Base-by-base conservation (phyloP, 2,888 invertebrate genomes). In the Sthenelais limicola region DNA sequence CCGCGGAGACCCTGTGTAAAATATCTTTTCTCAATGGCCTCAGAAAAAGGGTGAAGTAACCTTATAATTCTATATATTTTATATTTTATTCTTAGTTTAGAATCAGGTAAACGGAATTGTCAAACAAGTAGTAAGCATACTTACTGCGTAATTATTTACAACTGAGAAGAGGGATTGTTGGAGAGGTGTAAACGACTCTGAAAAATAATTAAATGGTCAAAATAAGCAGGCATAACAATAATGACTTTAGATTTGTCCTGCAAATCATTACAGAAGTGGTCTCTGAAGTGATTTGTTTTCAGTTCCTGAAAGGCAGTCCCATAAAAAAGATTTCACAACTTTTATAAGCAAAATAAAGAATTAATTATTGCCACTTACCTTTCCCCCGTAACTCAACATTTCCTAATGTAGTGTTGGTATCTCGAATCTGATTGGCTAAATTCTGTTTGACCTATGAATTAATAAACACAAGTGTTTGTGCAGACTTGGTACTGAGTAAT, bases 111-210 rank as follows among this genome's bases (percentile, higher is more conserved):
- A n/a, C n/a, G n/a, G n/a, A n/a, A n/a, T n/a, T n/a, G n/a, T n/a
- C n/a, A n/a, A n/a, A n/a, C n/a, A n/a, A n/a, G n/a, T n/a, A n/a
- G n/a, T n/a, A n/a, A n/a, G n/a, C n/a, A n/a, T n/a, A n/a, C 52
- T 54, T 80, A 84, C 84, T 81, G 83, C 81, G 70, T 85, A 85
- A 56, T 78, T 79, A 72, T 85, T 84, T 4, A 84, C 73, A n/a
- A 81, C 70, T 32, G 76, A 74, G 68, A 84, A 84, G 32, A 85
- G 70, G 15, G 78, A 78, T 43, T 75, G 74, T 69, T 85, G 84
- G 32, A 84, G 76, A 5, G 80, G 72, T 15, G 80, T 80, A 54
- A 85, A 67, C 9, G 24, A n/a, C 47, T 73, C 73, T 73, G 68
- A 7, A 56, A 68, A 47, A 28, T 24, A 30, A 28, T 30, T 18